phyloP scores from a whole-genome alignment of 1,140 invertebrate genomes.

The Hylaeus anthracinus region DNA sequence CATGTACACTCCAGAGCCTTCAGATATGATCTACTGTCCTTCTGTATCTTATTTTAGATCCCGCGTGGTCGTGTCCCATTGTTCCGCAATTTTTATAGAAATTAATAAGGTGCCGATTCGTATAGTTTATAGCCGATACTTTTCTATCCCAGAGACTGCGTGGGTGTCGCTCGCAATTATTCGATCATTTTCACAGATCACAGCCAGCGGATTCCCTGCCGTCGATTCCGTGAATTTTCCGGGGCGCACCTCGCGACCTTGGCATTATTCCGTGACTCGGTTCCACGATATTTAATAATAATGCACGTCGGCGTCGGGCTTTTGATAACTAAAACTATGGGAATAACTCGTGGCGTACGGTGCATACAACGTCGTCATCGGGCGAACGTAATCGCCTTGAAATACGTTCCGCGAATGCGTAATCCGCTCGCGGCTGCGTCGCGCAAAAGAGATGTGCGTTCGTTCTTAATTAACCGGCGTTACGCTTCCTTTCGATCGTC shows the following conservation, averaged over 20 bases:
- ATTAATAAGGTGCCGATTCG: not conserved
- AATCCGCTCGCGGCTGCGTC: constrained; percentile 34
- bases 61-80: too few species aligned
- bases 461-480: constrained; percentile 26
- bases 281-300: constrained; percentile 41
- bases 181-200: not conserved
- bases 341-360: constrained; percentile 30
- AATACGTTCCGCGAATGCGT: constrained; percentile 43
- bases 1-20: too few species aligned
- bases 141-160: not conserved
- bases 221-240: not conserved
- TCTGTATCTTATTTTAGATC: too few species aligned
- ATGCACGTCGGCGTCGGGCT: not conserved
- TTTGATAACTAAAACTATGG: constrained; percentile 42
- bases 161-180: too few species aligned
- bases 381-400: constrained; percentile 53
- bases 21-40: too few species aligned
- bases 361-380: constrained; percentile 50
- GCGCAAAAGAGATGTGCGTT: constrained; percentile 15
- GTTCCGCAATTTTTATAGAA: not conserved
- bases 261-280: constrained; percentile 48
- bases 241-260: constrained; percentile 32
- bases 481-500: constrained; percentile 4
- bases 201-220: not conserved
- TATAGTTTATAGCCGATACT: too few species aligned